Conservation (phyloP, 1,140 invertebrate genomes). For the Macrobrachium nipponense region DNA sequence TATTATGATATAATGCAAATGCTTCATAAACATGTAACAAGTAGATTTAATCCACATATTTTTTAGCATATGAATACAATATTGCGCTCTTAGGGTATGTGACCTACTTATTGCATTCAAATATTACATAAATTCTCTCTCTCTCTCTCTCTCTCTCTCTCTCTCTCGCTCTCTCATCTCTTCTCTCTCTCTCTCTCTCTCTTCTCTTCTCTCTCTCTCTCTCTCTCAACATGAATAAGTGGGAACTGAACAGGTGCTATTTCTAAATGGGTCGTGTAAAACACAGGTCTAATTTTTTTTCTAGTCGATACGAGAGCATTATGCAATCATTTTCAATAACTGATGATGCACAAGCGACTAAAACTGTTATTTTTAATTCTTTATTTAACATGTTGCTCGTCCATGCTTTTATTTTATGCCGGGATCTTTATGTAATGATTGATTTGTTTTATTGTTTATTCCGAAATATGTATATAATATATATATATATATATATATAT, state of each 20-base stretch:
- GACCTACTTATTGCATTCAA: background rate
- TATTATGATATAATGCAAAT: no score
- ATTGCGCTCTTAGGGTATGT: background rate
- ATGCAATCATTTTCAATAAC: no score
- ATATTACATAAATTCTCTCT: conserved; percentile 14
- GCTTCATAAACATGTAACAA: no score
- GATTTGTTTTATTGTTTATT: background rate
- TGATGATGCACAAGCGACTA: no score
- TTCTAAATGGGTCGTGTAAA: background rate
- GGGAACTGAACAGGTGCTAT: background rate
- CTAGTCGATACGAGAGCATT: background rate
- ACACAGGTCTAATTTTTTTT: no score
- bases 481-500: background rate
- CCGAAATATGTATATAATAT: background rate
- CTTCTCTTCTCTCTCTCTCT: background rate
- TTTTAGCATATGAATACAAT: background rate
- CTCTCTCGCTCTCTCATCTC: background rate
- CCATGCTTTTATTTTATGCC: no score
- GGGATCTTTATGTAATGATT: no score
- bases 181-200: conserved; percentile 11
- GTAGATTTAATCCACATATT: background rate
- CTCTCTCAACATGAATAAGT: background rate
- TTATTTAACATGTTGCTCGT: no score
- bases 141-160: background rate
- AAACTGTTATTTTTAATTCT: no score